Conservation (phyloP, 2,113 vertebrate genomes). For the Pteropus alecto region DNA sequence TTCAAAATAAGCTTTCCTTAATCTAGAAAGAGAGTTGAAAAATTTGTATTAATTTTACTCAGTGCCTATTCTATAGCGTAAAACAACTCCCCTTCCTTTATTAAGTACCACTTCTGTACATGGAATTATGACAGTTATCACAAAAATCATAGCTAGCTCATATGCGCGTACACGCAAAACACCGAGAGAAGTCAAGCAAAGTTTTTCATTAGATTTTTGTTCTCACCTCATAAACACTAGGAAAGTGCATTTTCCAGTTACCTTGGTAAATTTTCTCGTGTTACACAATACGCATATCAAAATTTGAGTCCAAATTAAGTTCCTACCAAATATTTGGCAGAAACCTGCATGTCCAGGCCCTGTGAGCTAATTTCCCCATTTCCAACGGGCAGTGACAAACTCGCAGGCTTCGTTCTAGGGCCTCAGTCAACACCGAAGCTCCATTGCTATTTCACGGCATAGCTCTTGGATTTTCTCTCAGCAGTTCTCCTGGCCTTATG, state of each 20-base stretch:
- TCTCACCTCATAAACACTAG: neutral
- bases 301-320: conserved; percentile 5
- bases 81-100: neutral
- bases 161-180: rapidly evolving
- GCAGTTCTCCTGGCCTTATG: neutral
- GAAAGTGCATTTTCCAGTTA: neutral
- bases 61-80: neutral
- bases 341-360: neutral
- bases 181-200: neutral
- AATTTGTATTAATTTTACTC: neutral
- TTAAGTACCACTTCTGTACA: neutral
- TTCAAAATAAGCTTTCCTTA: neutral
- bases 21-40: neutral
- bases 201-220: neutral
- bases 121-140: too few relatives aligned
- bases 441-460: rapidly evolving
- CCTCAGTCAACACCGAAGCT: neutral
- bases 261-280: neutral
- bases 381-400: neutral
- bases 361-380: neutral
- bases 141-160: neutral
- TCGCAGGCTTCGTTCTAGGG: neutral
- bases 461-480: neutral
- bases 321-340: neutral
- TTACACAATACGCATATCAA: neutral